phyloP scores from a whole-genome alignment of 2,888 invertebrate species.

The Aleiodes leptofemur region DNA sequence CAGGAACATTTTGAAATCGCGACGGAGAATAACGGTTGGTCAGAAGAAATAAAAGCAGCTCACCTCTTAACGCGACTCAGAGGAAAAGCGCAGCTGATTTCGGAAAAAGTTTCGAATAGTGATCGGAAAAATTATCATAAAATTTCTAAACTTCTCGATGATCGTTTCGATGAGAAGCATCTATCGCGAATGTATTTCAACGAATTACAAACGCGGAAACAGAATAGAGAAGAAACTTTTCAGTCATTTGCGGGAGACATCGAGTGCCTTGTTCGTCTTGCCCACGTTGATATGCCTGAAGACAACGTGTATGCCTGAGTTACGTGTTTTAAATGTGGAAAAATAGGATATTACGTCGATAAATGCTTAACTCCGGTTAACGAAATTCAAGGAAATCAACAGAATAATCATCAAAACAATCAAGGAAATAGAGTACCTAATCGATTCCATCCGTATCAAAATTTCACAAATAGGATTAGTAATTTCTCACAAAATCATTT shows the following conservation, averaged over 20 bases:
- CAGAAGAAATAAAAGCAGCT: background rate
- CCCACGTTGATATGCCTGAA: background rate
- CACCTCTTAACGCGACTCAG: background rate
- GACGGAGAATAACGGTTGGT: background rate
- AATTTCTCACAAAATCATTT: background rate
- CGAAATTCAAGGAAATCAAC: background rate
- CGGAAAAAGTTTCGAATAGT: background rate
- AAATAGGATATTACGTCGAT: background rate
- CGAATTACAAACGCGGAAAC: conserved; percentile 4
- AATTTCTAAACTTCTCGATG: background rate
- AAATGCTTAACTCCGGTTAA: background rate
- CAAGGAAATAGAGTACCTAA: background rate
- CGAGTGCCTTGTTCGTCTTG: background rate
- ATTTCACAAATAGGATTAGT: background rate
- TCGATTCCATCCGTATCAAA: background rate
- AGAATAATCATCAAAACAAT: background rate
- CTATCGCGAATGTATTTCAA: conserved; percentile 13
- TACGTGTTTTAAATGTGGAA: background rate
- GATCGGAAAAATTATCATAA: conserved; percentile 1
- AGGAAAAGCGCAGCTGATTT: background rate
- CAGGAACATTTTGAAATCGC: background rate
- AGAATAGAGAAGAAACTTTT: conserved; percentile 7
- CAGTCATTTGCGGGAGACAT: background rate
- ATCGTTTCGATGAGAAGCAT: background rate
- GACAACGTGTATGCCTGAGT: background rate